Base-by-base conservation (phyloP, 2,888 invertebrate species). In the Trachelus stipa region DNA sequence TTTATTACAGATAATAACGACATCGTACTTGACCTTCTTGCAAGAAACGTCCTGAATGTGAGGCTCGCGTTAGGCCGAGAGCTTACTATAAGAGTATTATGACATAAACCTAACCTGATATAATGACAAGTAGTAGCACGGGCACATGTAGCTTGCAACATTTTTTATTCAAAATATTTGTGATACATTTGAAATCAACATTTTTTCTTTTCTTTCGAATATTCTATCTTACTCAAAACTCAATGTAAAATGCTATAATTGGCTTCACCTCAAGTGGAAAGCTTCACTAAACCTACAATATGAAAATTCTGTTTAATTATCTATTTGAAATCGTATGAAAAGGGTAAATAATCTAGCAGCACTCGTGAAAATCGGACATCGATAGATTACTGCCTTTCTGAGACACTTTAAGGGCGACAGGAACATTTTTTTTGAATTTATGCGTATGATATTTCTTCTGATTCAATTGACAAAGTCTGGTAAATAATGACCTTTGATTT, bases 91-190 rank as follows among this genome's bases (percentile, higher is more conserved):
- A 40, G 40, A 40, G 15, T 15, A 37, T 15, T 40, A 40, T 15
- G 40, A 4, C 12, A 15, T 40, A 12, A 40, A 15, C 4, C 40
- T 40, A 15, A 40, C 1, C 4, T 37, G 12, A 37, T 12, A 37
- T 37, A 37, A 37, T 12, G 37, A 37, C 37, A 37, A 15, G 15
- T 15, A 40, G 40, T 40, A 40, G 40, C 15, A 40, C 15, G 4
- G 12, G 15, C 4, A 40, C 15, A 71, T 15, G 6, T 71, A 33
- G 35, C 34, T 73, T 78, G 75, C 56, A 76, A 78, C 78, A 78
- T 82, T 85, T 85, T 85, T 85, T 85, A 85, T 85, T 84, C 81
- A 85, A 85, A 85, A 85, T 85, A 85, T 85, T 79, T 80, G 76
- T 80, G 74, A 75, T 82, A 84, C 84, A 85, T 80, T 85, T 82